Evolutionary conservation across 2,113 vertebrate species (phyloP).

Genomic region (Rattus rattus): DNA sequence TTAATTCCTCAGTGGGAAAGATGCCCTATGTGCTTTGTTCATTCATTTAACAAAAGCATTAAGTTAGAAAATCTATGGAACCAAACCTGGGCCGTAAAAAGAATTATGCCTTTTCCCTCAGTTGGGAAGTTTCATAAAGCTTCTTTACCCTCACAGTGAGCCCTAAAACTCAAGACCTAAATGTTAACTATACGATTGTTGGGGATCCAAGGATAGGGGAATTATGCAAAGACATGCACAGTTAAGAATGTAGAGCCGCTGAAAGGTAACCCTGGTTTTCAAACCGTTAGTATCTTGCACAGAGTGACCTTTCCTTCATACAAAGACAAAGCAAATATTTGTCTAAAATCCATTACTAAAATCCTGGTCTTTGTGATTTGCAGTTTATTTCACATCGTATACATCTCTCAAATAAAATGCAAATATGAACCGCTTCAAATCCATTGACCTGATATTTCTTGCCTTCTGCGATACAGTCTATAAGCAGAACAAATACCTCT

Average conservation of each 20-base stretch:
- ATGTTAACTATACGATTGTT: neutral
- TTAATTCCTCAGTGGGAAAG: neutral
- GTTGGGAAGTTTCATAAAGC: neutral
- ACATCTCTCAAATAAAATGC: neutral
- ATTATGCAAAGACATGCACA: neutral
- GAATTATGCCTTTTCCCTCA: neutral
- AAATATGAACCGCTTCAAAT: conserved; percentile 35
- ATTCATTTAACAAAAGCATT: neutral
- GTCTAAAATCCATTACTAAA: conserved; percentile 8
- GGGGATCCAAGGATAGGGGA: neutral
- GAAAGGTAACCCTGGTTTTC: neutral
- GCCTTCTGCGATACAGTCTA: conserved; percentile 20
- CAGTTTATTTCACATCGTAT: neutral
- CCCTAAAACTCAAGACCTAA: conserved; percentile 24
- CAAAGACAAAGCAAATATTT: conserved; percentile 28
- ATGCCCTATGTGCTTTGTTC: neutral
- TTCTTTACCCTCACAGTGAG: conserved; percentile 15
- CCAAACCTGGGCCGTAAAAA: conserved; percentile 26
- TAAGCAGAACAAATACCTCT: conserved; percentile 45
- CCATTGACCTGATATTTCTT: conserved; percentile 31
- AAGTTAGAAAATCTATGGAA: conserved; percentile 52
- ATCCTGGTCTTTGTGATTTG: neutral
- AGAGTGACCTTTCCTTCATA: neutral
- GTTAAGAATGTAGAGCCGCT: conserved; percentile 15
- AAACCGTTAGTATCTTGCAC: conserved; percentile 32